phyloP scores from a whole-genome alignment of 30 jellyfish, hydroid and myxozoan genomes.

The Phacellophora camtschatica region DNA sequence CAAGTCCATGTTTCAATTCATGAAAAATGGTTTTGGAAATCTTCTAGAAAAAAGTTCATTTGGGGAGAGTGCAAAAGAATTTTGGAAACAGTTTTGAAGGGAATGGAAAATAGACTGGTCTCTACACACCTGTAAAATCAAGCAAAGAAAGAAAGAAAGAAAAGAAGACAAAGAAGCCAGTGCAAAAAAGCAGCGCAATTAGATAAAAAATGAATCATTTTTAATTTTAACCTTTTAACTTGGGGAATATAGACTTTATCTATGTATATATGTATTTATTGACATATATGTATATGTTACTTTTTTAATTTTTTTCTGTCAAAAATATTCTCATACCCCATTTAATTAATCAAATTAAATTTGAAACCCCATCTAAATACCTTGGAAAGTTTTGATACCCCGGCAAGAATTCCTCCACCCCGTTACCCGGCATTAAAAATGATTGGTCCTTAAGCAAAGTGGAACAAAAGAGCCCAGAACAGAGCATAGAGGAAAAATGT shows the following conservation, averaged over 20 bases:
- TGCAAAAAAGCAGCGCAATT: background rate
- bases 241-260: background rate
- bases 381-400: no score
- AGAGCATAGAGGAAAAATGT: no score
- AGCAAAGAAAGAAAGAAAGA: background rate
- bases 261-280: no score
- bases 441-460: no score
- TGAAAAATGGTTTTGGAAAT: no score
- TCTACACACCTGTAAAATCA: background rate
- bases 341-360: background rate
- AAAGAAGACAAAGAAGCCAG: background rate
- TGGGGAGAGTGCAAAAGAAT: no score
- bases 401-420: no score
- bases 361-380: constrained; percentile 1
- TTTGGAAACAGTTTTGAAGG: no score
- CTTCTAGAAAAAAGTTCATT: no score
- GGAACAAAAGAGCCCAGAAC: no score
- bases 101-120: no score
- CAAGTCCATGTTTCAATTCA: constrained; percentile 4
- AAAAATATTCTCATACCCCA: background rate
- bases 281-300: background rate
- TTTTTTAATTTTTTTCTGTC: background rate
- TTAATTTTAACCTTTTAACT: background rate
- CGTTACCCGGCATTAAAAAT: no score
- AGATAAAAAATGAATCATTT: background rate